Evolutionary conservation across 2,797 vertebrate genomes (phyloP).

Genomic region (Taeniopygia guttata): DNA sequence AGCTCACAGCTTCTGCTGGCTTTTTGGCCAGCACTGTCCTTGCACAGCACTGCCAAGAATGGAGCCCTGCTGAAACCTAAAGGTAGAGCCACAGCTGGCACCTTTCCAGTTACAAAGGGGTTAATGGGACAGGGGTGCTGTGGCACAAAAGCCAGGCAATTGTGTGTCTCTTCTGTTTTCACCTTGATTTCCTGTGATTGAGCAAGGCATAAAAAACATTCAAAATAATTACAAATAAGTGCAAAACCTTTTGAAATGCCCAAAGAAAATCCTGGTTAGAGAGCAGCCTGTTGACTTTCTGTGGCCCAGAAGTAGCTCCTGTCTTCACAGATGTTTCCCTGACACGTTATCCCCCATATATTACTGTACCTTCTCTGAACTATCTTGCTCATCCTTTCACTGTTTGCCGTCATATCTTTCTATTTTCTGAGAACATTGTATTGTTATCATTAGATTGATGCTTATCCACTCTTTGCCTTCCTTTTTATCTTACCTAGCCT

Average conservation of each 20-base stretch:
- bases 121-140: neutral
- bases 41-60: neutral
- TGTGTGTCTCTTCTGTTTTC: neutral
- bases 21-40: neutral
- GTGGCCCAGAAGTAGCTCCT: constrained; percentile 10
- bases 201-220: neutral
- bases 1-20: neutral
- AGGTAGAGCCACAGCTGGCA: fast-evolving
- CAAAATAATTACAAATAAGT: neutral
- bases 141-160: neutral
- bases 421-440: constrained; percentile 38
- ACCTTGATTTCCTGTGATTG: neutral
- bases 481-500: constrained; percentile 37
- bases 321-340: neutral
- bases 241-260: neutral
- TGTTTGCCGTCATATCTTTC: constrained; percentile 48
- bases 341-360: neutral
- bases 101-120: neutral
- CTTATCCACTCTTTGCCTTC: constrained; percentile 41
- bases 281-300: constrained; percentile 23
- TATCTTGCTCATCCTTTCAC: constrained; percentile 20
- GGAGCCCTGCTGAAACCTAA: neutral
- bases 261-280: neutral
- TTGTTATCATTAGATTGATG: constrained; percentile 65
- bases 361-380: neutral